Conservation (phyloP, 2,888 invertebrate genomes). For the Furcula furcula region DNA sequence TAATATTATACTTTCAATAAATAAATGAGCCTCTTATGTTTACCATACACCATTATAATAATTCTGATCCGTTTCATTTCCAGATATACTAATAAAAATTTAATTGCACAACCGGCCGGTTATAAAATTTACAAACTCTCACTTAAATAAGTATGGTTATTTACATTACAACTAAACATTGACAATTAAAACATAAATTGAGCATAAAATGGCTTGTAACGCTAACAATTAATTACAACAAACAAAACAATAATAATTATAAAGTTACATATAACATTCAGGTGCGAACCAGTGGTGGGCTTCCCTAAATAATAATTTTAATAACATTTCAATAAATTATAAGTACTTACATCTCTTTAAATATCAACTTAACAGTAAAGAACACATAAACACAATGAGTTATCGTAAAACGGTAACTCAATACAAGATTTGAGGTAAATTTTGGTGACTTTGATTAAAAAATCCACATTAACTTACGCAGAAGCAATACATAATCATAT, state of each 20-base stretch:
- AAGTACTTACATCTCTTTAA: not conserved
- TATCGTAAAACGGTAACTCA: slow-evolving; percentile 14
- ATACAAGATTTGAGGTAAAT: slow-evolving; percentile 42
- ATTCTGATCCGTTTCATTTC: slow-evolving; percentile 38
- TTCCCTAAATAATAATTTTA: slow-evolving; percentile 8
- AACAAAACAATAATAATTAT: slow-evolving; percentile 7
- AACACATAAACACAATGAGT: slow-evolving; percentile 7
- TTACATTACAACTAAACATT: slow-evolving; percentile 36
- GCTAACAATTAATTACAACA: slow-evolving; percentile 18
- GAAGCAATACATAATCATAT: too few species aligned
- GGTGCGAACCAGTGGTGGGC: slow-evolving; percentile 27
- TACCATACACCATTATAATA: slow-evolving; percentile 54
- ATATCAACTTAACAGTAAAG: slow-evolving; percentile 11
- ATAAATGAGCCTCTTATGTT: slow-evolving; percentile 57
- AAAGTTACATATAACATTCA: slow-evolving; percentile 19
- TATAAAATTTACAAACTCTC: slow-evolving; percentile 51
- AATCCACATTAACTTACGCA: too few species aligned
- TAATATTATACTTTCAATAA: slow-evolving; percentile 37
- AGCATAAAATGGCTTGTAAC: slow-evolving; percentile 29
- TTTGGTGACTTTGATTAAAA: slow-evolving; percentile 50
- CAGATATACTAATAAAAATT: slow-evolving; percentile 45
- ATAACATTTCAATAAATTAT: slow-evolving; percentile 20
- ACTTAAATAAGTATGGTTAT: slow-evolving; percentile 37
- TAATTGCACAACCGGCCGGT: slow-evolving; percentile 80
- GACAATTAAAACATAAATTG: slow-evolving; percentile 26